phyloP scores from a whole-genome alignment of 2,797 vertebrate genomes.

The Coreius guichenoti region DNA sequence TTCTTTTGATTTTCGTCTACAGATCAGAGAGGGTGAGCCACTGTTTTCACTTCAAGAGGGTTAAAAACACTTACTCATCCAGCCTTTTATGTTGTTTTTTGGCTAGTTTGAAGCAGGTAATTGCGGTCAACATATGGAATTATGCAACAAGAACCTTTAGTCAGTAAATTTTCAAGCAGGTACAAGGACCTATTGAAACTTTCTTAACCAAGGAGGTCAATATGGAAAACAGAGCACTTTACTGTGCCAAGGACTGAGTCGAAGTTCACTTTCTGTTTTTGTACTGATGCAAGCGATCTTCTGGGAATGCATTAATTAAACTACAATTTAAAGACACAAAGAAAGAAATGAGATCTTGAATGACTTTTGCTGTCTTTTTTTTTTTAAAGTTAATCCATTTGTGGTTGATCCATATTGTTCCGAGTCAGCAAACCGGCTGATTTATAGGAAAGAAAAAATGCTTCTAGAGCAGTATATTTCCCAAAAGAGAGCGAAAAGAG shows the following conservation, averaged over 20 bases:
- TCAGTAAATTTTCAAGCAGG: not conserved
- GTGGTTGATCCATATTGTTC: constrained; percentile 9
- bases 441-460: constrained; percentile 17
- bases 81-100: constrained; percentile 28
- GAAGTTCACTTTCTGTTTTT: not conserved
- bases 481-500: constrained; percentile 13
- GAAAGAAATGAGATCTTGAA: not conserved
- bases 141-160: constrained; percentile 5
- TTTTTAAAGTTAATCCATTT: constrained; percentile 21
- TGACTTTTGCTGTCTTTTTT: not conserved
- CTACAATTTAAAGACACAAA: not conserved
- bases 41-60: constrained; percentile 32
- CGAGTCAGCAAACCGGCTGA: constrained; percentile 17
- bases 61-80: not conserved
- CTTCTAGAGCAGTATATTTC: not conserved
- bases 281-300: not conserved
- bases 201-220: not conserved
- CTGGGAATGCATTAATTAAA: constrained; percentile 14
- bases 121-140: constrained; percentile 6
- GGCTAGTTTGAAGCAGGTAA: not conserved
- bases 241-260: not conserved
- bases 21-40: not conserved
- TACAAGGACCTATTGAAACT: not conserved
- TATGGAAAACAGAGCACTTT: not conserved
- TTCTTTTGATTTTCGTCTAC: constrained; percentile 21